phyloP scores from a whole-genome alignment of 1,140 invertebrate genomes.

The Tetramorium parvispinum region DNA sequence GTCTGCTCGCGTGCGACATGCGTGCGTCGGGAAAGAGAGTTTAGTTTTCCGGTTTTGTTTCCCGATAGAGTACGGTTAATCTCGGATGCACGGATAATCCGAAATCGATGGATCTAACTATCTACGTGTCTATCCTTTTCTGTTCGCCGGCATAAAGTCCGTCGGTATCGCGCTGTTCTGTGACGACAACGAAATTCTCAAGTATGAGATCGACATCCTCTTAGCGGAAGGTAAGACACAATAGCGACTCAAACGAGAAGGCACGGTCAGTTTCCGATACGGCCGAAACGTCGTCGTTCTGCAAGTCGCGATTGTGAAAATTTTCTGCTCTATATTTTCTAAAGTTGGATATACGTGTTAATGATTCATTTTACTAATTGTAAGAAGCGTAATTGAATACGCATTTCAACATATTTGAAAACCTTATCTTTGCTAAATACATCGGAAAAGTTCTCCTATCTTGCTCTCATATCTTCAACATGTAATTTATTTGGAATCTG shows the following conservation, averaged over 20 bases:
- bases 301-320: slow-evolving; percentile 8
- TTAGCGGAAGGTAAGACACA: slow-evolving; percentile 30
- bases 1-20: slow-evolving; percentile 19
- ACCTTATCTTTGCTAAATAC: background rate
- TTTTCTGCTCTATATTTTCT: slow-evolving; percentile 13
- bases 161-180: slow-evolving; percentile 54
- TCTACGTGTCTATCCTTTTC: slow-evolving; percentile 46
- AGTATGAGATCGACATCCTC: slow-evolving; percentile 55
- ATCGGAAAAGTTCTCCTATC: background rate
- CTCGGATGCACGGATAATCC: slow-evolving; percentile 17
- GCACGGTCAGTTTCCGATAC: background rate
- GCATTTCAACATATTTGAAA: background rate
- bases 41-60: slow-evolving; percentile 44
- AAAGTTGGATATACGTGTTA: slow-evolving; percentile 13
- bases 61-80: background rate
- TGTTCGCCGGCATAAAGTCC: slow-evolving; percentile 40
- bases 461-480: background rate
- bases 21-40: background rate
- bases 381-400: background rate
- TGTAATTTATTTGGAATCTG: background rate
- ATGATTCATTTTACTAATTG: background rate
- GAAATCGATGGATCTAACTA: slow-evolving; percentile 1
- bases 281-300: slow-evolving; percentile 1
- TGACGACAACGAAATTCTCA: slow-evolving; percentile 54
- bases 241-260: slow-evolving; percentile 7